These are phyloP conservation scores for Stegodyphus mimosarum DNA, from an alignment of 1,140 invertebrate species.

Conservation along the genomic window DNA sequence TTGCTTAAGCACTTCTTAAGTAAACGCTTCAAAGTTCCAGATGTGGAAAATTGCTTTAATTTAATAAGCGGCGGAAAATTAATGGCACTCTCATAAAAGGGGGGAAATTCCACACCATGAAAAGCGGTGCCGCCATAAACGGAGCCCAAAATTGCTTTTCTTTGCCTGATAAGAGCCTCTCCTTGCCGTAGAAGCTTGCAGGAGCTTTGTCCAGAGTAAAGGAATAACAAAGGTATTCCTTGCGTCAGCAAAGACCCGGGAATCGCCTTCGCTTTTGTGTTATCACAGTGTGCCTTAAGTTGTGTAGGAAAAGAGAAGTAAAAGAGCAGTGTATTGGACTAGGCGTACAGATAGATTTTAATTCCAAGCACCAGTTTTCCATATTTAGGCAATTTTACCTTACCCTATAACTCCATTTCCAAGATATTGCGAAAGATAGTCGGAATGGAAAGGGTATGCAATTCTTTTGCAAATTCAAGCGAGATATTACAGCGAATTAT, in stretches of 20 bases:
- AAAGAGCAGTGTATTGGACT: too few species aligned
- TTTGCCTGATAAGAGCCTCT: conserved; percentile 38
- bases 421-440: too few species aligned
- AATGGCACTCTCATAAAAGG: conserved; percentile 53
- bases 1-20: conserved; percentile 55
- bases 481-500: too few species aligned
- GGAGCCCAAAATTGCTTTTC: conserved; percentile 45
- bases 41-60: conserved; percentile 58
- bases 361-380: too few species aligned
- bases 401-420: too few species aligned
- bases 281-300: too few species aligned
- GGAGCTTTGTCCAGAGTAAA: conserved; percentile 23
- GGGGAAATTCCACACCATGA: neutral
- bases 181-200: neutral
- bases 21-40: conserved; percentile 49
- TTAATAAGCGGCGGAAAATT: conserved; percentile 55
- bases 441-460: too few species aligned
- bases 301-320: too few species aligned
- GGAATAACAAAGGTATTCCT: conserved; percentile 52
- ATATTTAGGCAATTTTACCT: too few species aligned
- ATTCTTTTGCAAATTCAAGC: too few species aligned
- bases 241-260: conserved; percentile 31
- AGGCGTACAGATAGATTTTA: too few species aligned
- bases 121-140: conserved; percentile 27
- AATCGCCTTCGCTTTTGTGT: too few species aligned